Base-by-base conservation (phyloP, 2,113 vertebrate genomes). In the Carlito syrichta region DNA sequence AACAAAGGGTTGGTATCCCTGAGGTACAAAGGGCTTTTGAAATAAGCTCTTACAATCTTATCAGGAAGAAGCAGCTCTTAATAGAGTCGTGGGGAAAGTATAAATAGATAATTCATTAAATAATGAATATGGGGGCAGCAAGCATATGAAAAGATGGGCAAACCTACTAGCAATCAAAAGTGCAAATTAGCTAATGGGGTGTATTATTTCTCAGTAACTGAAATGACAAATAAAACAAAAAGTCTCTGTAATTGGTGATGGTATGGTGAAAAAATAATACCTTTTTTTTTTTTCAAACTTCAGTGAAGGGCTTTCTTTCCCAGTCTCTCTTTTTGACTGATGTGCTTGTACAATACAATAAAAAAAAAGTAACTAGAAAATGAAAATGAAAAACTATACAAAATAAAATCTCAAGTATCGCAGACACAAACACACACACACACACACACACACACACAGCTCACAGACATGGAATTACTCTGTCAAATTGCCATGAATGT, bases 81-180 rank as follows among this genome's bases (percentile, higher is more conserved):
- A 79, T 92, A 87, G 62, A 92, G n/a, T 58, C 6, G 1, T 76
- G 38, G 35, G 30, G 45, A 22, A 71, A 71, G 63, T 38, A 71
- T 79, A 56, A 89, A 50, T 23, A 91, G 12, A 14, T 89, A 86
- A 60, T 56, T 94, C 56, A 82, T 79, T 84, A 95, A 91, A 62
- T 74, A 83, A 69, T 73, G 40, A 77, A 23, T 56, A 52, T 62
- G 8, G 94, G 35, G 1, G 22, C 10, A 63, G 32, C 5, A 82
- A 77, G 50, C 6, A 50, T 38, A 52, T n/a, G 32, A 82, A 94
- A 76, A 93, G 13, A 23, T 81, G 20, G 50, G 3, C 14, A 76
- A 91, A 84, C 43, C 35, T 96, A 35, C 40, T 22, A 62, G 17
- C n/a, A 86, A 40, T 78, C 60, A 73, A 86, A 89, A 85, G 38